Conservation (phyloP, 2,797 vertebrate genomes). For the Sternotherus odoratus region DNA sequence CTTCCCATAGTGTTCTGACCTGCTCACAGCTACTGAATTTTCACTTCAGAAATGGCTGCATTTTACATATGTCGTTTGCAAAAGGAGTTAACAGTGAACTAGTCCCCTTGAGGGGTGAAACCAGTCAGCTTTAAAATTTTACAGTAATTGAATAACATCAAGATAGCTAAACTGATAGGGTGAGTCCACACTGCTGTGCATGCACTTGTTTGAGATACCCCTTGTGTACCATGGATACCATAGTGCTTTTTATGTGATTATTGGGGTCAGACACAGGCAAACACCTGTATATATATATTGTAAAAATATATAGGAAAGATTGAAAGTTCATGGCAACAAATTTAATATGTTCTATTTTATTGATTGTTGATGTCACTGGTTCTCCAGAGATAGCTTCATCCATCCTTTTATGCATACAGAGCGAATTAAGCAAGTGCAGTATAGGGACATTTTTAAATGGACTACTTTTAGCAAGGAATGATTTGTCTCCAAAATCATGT, state of each 20-base stretch:
- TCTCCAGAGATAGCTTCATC: conserved; percentile 58
- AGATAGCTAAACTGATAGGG: neutral
- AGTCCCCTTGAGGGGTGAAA: neutral
- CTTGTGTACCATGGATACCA: no score
- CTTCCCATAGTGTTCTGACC: neutral
- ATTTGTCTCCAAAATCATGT: neutral
- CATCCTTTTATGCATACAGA: conserved; percentile 54
- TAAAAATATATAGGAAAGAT: conserved; percentile 58
- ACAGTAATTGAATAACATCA: neutral
- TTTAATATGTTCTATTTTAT: conserved; percentile 62
- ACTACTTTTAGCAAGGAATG: neutral
- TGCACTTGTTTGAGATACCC: neutral
- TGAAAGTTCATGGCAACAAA: conserved; percentile 57
- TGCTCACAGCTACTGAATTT: neutral
- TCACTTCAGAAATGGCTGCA: neutral
- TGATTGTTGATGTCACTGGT: conserved; percentile 33
- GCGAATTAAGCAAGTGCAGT: conserved; percentile 37
- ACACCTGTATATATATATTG: no score
- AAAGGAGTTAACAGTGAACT: neutral
- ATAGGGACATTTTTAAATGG: conserved; percentile 27
- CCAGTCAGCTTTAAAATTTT: neutral
- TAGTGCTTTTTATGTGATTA: no score
- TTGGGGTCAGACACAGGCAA: conserved; percentile 2
- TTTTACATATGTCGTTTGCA: neutral
- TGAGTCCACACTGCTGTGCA: neutral